Conservation (phyloP, 2,797 vertebrate species). For the Bucorvus abyssinicus region DNA sequence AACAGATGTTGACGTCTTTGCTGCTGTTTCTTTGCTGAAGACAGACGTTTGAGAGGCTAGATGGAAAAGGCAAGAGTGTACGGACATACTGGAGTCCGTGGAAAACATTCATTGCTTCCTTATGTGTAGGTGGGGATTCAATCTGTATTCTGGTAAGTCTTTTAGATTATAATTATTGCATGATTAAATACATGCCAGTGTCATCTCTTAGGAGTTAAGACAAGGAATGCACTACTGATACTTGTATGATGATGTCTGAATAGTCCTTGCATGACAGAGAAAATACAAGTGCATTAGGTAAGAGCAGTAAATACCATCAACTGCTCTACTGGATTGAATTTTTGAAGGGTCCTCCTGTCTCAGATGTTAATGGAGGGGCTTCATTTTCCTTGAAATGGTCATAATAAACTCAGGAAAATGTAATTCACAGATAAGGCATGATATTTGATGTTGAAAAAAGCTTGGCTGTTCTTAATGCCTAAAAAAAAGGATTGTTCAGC, state of each 20-base stretch:
- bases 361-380: conserved; percentile 38
- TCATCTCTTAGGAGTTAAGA: neutral
- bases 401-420: conserved; percentile 29
- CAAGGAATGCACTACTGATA: neutral
- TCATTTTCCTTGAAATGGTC: conserved; percentile 54
- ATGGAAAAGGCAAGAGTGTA: neutral
- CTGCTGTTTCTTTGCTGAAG: conserved; percentile 48
- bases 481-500: conserved; percentile 13
- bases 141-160: neutral
- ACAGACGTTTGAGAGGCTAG: conserved; percentile 50
- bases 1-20: conserved; percentile 43
- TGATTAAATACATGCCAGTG: neutral
- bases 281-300: neutral
- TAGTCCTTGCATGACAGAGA: neutral
- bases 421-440: neutral
- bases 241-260: neutral
- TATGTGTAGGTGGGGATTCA: neutral
- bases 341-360: conserved; percentile 36
- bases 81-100: neutral
- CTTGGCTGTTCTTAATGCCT: neutral
- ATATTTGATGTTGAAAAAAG: conserved; percentile 1
- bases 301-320: conserved; percentile 37
- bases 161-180: neutral
- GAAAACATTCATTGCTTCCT: neutral
- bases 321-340: neutral